Percentiles rank a stretch among this genome's conserved stretches.
Conservation (phyloP, 2,797 vertebrate species). For the Lindbergichthys nudifrons region DNA sequence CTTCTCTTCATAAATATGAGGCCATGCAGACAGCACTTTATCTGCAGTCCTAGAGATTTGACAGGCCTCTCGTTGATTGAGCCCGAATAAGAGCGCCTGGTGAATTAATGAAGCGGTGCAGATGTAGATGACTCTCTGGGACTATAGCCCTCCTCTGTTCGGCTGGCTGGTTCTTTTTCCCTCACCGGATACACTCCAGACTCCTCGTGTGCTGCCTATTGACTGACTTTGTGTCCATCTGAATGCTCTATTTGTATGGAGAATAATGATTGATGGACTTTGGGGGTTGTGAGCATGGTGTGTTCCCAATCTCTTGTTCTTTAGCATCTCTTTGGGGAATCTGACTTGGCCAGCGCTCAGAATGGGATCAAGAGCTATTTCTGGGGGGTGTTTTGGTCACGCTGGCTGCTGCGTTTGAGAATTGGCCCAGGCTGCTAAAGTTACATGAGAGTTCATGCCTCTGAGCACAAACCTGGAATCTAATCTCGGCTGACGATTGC, state of each 20-base stretch:
- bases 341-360: slow-evolving; percentile 67
- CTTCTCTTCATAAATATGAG: slow-evolving; percentile 30
- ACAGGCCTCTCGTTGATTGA: slow-evolving; percentile 65
- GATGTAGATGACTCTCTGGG: slow-evolving; percentile 71
- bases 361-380: slow-evolving; percentile 73
- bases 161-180: slow-evolving; percentile 71
- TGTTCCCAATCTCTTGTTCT: slow-evolving; percentile 72
- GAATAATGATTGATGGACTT: slow-evolving; percentile 83
- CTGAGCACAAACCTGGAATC: slow-evolving; percentile 61
- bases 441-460: slow-evolving; percentile 66
- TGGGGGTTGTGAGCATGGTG: slow-evolving; percentile 61
- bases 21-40: slow-evolving; percentile 49
- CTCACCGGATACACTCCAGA: slow-evolving; percentile 80
- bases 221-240: slow-evolving; percentile 80
- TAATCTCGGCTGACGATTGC: slow-evolving; percentile 62
- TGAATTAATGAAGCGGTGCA: slow-evolving; percentile 80
- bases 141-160: slow-evolving; percentile 69
- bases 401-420: slow-evolving; percentile 50
- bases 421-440: slow-evolving; percentile 60
- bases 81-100: slow-evolving; percentile 60
- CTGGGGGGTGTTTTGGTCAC: slow-evolving; percentile 75
- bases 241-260: slow-evolving; percentile 80
- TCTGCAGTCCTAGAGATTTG: slow-evolving; percentile 49
- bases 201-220: slow-evolving; percentile 80
- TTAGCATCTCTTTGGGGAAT: slow-evolving; percentile 67